Base-by-base conservation (phyloP, 92 coral and sea anemone species). In the Scolanthus callimorphus region DNA sequence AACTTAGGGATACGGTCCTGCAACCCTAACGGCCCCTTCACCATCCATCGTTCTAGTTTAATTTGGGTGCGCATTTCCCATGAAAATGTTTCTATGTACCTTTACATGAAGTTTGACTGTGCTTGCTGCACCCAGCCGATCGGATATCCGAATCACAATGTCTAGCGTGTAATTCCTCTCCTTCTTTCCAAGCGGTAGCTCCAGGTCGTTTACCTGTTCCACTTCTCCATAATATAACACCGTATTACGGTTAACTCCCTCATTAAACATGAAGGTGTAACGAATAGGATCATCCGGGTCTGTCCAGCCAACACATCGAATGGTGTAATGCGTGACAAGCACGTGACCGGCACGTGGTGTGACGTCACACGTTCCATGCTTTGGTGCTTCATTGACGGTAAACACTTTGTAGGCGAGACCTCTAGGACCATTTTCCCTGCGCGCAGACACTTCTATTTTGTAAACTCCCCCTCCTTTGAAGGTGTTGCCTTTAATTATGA, bases 111-210 rank as follows among this genome's bases (percentile, higher is more conserved):
- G n/a, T n/a, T n/a, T n/a, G n/a, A n/a, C n/a, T n/a, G n/a, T n/a
- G n/a, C n/a, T n/a, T n/a, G n/a, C n/a, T 4, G 70, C 78, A 27
- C 71, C 56, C 44, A 25, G 46, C 20, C 25, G 24, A 15, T 78
- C 84, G 39, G 65, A 31, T 23, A 70, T 59, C 19, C 65, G 63
- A 27, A 57, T 39, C 21, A 31, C 2, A 23, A 78, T 70, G 31
- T 70, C 84, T 27, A 78, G 66, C 2, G 73, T 69, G 49, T 46
- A 78, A 26, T 78, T 71, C 4, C 46, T 38, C 6, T 27, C 51
- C 13, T 71, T 39, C 29, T 62, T 38, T 20, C 84, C 84, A 27
- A 78, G 84, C 4, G 84, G 84, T 24, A 78, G 70, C 39, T 70
- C 31, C 4, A 4, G 4, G 52, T 6, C 6, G n/a, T n/a, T n/a